Evolutionary conservation across 92 coral and sea anemone species (phyloP).

Genomic region (Umimayanthus kanabou): DNA sequence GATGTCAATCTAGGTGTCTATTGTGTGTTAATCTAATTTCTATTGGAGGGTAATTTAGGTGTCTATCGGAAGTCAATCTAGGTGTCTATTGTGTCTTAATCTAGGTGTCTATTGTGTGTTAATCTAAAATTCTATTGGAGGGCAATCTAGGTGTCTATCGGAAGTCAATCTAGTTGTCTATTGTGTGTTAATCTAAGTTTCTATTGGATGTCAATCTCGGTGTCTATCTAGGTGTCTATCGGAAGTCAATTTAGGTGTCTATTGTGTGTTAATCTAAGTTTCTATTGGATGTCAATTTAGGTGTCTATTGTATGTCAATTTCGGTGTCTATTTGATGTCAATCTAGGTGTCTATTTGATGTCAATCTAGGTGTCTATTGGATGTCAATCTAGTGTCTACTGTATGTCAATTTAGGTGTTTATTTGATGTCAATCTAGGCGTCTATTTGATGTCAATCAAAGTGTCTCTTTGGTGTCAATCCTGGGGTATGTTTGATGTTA

Average conservation of each 20-base stretch:
- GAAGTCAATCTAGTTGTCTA: not conserved
- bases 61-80: not conserved
- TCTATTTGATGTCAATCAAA: not conserved
- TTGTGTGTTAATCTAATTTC: no score
- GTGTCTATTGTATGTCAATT: not conserved
- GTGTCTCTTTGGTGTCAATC: no score
- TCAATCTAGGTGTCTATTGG: not conserved
- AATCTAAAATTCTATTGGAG: no score
- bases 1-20: not conserved
- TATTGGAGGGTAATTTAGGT: no score
- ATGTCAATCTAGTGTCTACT: not conserved
- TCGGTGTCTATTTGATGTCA: not conserved
- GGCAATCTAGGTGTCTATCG: not conserved
- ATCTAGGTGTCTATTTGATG: not conserved
- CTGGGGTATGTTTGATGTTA: no score
- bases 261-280: not conserved
- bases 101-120: not conserved
- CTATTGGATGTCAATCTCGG: no score
- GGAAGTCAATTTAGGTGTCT: not conserved
- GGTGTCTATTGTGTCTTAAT: not conserved
- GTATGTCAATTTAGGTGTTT: not conserved
- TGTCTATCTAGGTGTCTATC: no score
- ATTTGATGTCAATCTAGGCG: not conserved
- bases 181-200: not conserved
- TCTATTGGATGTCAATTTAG: not conserved